These are phyloP conservation scores for Blastobasis lacticolella DNA, from an alignment of 2,888 invertebrate species.

Conservation along the genomic window DNA sequence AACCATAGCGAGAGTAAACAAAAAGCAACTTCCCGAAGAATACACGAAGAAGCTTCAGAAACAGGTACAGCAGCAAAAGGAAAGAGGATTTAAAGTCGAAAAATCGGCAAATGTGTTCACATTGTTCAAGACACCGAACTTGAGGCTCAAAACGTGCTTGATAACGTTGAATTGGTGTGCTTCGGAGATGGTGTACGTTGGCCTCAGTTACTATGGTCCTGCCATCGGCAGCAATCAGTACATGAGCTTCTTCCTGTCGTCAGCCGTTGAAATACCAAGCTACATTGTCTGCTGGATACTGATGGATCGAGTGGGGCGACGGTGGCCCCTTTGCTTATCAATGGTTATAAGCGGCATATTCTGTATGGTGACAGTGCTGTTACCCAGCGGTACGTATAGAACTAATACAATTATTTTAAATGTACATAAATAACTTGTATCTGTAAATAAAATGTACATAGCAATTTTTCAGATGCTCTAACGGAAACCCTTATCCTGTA, in stretches of 20 bases:
- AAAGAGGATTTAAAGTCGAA: slow-evolving; percentile 58
- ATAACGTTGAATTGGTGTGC: slow-evolving; percentile 95
- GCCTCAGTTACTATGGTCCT: slow-evolving; percentile 92
- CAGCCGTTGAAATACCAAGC: slow-evolving; percentile 91
- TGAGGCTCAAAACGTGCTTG: slow-evolving; percentile 88
- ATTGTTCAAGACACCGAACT: slow-evolving; percentile 88
- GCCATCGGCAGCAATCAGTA: slow-evolving; percentile 91
- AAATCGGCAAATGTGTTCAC: slow-evolving; percentile 73
- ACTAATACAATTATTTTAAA: slow-evolving; percentile 34
- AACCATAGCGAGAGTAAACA: slow-evolving; percentile 84
- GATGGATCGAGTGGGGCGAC: slow-evolving; percentile 90
- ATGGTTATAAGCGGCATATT: slow-evolving; percentile 90
- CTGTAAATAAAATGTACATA: slow-evolving; percentile 2
- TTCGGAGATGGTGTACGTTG: slow-evolving; percentile 93
- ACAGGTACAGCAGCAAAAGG: slow-evolving; percentile 78
- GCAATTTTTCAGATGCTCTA: slow-evolving; percentile 78
- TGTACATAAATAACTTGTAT: slow-evolving; percentile 10
- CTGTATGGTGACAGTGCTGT: slow-evolving; percentile 87
- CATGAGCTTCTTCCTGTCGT: slow-evolving; percentile 90
- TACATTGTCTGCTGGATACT: slow-evolving; percentile 91
- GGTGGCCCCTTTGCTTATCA: slow-evolving; percentile 90
- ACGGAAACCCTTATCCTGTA: slow-evolving; percentile 83
- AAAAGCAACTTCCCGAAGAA: slow-evolving; percentile 81
- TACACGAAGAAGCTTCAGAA: slow-evolving; percentile 83
- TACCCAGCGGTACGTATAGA: slow-evolving; percentile 79